Conservation (phyloP, 1,140 invertebrate genomes). For the Aphidius gifuensis region DNA sequence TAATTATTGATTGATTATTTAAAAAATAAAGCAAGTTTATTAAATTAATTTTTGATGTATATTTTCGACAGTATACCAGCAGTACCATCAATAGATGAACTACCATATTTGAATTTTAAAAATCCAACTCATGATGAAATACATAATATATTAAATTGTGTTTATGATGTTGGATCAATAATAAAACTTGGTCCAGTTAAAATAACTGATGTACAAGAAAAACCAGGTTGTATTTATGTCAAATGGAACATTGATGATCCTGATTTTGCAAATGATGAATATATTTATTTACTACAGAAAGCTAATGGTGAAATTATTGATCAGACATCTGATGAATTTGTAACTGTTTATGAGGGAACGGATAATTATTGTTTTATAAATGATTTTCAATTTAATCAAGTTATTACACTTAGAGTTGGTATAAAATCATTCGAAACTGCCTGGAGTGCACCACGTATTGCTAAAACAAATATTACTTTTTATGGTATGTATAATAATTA, state of each 20-base stretch:
- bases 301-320: slow-evolving; percentile 29
- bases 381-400: slow-evolving; percentile 28
- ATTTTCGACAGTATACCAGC: slow-evolving; percentile 28
- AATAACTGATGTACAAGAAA: slow-evolving; percentile 33
- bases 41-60: slow-evolving; percentile 2
- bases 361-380: slow-evolving; percentile 33
- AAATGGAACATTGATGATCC: slow-evolving; percentile 35
- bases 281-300: slow-evolving; percentile 34
- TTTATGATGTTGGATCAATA: slow-evolving; percentile 27
- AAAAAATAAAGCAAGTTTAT: not conserved
- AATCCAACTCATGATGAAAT: slow-evolving; percentile 18
- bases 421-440: slow-evolving; percentile 27
- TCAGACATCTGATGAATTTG: slow-evolving; percentile 24
- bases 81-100: slow-evolving; percentile 29
- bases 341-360: slow-evolving; percentile 32
- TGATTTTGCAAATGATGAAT: slow-evolving; percentile 31
- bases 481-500: slow-evolving; percentile 23
- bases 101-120: slow-evolving; percentile 29
- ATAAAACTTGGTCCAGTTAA: slow-evolving; percentile 30
- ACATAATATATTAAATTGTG: slow-evolving; percentile 23
- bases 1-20: slow-evolving; percentile 11
- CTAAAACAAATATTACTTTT: slow-evolving; percentile 27
- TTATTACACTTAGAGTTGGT: slow-evolving; percentile 32
- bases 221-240: slow-evolving; percentile 31
- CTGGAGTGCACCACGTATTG: slow-evolving; percentile 29